Conservation (phyloP, 2,113 vertebrate genomes). For the Salvelinus fontinalis region DNA sequence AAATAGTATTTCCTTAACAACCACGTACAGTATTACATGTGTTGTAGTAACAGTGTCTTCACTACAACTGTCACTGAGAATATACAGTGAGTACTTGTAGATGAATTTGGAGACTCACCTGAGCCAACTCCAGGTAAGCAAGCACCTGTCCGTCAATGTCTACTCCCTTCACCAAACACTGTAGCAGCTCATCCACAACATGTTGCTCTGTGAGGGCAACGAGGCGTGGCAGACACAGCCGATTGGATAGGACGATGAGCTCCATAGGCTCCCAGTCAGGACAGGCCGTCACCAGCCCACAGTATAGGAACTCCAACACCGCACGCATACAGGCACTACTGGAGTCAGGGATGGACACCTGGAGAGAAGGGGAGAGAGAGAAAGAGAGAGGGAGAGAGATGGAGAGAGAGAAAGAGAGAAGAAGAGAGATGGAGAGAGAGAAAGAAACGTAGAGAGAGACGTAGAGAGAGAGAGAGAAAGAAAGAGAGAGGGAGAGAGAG, state of each 20-base stretch:
- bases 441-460: neutral
- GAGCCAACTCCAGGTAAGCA: conserved; percentile 85
- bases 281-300: conserved; percentile 76
- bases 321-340: conserved; percentile 79
- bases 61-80: no score
- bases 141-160: conserved; percentile 87
- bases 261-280: conserved; percentile 81
- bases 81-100: no score
- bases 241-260: conserved; percentile 83
- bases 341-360: conserved; percentile 86
- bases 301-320: conserved; percentile 88
- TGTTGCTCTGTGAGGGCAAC: conserved; percentile 88
- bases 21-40: neutral
- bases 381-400: conserved; percentile 2
- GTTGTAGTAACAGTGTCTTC: no score
- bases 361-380: conserved; percentile 9
- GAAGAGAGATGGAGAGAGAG: neutral
- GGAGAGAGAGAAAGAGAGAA: conserved; percentile 11
- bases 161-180: conserved; percentile 73
- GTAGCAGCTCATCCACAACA: conserved; percentile 84
- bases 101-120: conserved; percentile 66
- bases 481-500: neutral
- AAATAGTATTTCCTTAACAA: no score
- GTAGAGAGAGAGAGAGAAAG: neutral
- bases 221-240: conserved; percentile 85